phyloP scores from a whole-genome alignment of 1,140 invertebrate species.

The Lasioglossum albipes region DNA sequence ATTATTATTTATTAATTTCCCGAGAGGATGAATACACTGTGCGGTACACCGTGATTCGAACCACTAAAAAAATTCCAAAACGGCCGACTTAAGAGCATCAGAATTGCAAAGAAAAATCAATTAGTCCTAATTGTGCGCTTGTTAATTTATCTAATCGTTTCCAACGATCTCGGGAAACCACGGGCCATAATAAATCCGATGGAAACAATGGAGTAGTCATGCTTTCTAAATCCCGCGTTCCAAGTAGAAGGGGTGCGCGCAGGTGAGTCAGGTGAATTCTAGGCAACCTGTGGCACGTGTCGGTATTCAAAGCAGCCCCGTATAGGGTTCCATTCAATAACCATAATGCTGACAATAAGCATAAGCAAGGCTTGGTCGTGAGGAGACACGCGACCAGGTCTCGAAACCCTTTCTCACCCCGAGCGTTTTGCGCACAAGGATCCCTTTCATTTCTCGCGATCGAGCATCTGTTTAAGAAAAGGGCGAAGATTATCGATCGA shows the following conservation, averaged over 20 bases:
- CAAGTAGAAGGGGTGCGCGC: background rate
- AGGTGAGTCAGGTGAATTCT: background rate
- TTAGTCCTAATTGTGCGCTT: background rate
- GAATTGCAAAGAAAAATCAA: background rate
- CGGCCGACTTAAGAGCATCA: no score
- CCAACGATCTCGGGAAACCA: background rate
- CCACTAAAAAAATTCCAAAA: no score
- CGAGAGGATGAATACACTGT: no score
- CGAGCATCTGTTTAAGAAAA: conserved; percentile 68
- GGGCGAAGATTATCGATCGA: conserved; percentile 75
- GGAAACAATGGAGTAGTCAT: background rate
- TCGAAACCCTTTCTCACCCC: conserved; percentile 63
- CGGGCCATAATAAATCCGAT: no score
- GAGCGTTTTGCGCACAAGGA: conserved; percentile 57
- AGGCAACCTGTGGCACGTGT: conserved; percentile 56
- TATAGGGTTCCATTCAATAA: conserved; percentile 60
- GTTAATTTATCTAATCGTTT: background rate
- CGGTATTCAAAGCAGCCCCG: conserved; percentile 67
- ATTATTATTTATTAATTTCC: no score
- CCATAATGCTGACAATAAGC: conserved; percentile 69
- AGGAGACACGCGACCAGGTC: conserved; percentile 70
- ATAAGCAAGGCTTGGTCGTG: conserved; percentile 63
- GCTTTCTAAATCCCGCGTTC: conserved; percentile 10
- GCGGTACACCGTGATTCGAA: no score
- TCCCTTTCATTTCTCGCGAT: conserved; percentile 63